Evolutionary conservation across 2,113 vertebrate genomes (phyloP), one percentile per base, ranked within the genome.

Genomic region (Microcebus lehilahytsara): DNA sequence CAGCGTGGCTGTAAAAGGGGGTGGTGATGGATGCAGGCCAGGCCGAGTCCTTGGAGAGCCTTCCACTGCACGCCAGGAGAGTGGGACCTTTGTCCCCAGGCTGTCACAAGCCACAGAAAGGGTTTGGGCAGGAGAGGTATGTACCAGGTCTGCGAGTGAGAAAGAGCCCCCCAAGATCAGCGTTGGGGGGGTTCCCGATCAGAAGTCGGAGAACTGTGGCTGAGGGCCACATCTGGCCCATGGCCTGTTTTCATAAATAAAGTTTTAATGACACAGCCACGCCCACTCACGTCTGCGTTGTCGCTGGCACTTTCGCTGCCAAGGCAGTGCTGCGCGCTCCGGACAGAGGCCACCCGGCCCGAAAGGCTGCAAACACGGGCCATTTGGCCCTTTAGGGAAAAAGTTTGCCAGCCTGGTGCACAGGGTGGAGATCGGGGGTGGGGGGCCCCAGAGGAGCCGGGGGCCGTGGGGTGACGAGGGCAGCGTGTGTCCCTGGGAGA

Each of bases 271-370:
- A 32, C 64, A 58, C 37, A 17, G 62, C 40, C 27, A 34, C 22
- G 2, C 46, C n/a, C n/a, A 37, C 17, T 85, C 66, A 58, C 62
- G 23, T 14, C 11, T n/a, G 7, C 30, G 6, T 34, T 20, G 3
- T 71, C 37, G 34, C 11, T 8, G 20, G 20, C 66, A 72, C 37
- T 80, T 46, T 75, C 13, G 8, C 42, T 16, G 42, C 42, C 42
- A 75, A 2, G 1, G 53, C 64, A 42, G 69, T 71, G 23, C 53
- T 9, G 51, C 11, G 46, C 2, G 12, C 19, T 34, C 64, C 78
- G 8, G 8, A n/a, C 20, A 9, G 40, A 85, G 16, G 32, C 46
- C 0, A 4, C 30, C 5, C 0, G 19, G 8, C 46, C 67, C 3
- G 1, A 22, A n/a, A 22, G 58, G 20, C 14, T 16, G 34, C n/a